Evolutionary conservation across 1,140 invertebrate species (phyloP), one percentile per base, ranked within the genome.

Genomic region (Hypothenemus hampei): DNA sequence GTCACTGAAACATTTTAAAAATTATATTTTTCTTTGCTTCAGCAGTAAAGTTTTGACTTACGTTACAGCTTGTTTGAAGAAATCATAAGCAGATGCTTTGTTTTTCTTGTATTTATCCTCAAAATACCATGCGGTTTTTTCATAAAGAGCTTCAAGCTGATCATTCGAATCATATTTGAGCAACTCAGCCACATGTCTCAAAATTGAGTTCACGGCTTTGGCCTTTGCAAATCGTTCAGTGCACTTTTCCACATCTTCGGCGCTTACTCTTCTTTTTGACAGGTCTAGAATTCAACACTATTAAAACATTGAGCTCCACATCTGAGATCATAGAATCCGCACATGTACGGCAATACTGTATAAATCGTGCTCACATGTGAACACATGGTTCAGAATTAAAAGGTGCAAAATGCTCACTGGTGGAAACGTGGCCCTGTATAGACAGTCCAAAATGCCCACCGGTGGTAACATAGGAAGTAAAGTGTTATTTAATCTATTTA

Each of bases 91-190:
- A 29, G 90, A 92, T 16, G 87, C 87, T 59, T 79, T 78, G 70
- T 93, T 91, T 71, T 94, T 97, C 69, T 96, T 98, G 67, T 91
- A 90, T 73, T 98, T 98, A 64, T 93, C 89, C 74, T 99, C 97
- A 78, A 99, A 99, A 71, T 87, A 80, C 97, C 97, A 99, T 1
- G 97, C 97, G n/a, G 97, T 99, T 67, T 94, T 94, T 62, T 88
- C 83, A 72, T 99, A 98, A 0, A 99, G 75, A 55, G 97, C 89
- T 68, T 98, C 96, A 26, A 99, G 72, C 69, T 98, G 87, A 61
- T 92, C 87, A 69, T 97, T 90, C 50, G 75, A 86, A 64, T 91
- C 86, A 71, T 93, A 99, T 56, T 88, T 84, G 3, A 99, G 75
- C 24, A 98, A 81, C 74, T 98, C 95, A 4, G 93, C 96, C 0